Conservation (phyloP, 1,140 invertebrate genomes). For the Magallana gigas region DNA sequence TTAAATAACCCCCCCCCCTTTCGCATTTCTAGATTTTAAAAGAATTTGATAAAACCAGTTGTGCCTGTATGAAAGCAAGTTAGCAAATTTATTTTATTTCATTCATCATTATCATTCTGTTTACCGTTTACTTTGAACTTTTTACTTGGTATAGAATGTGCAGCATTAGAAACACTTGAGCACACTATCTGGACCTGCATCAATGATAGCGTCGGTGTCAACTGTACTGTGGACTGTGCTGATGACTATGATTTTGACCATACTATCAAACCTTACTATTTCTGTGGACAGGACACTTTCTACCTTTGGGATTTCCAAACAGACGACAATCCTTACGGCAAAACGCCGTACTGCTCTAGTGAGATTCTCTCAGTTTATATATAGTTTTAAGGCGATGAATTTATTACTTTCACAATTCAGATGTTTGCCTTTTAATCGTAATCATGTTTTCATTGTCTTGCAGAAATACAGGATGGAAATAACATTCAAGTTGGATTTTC, state of each 20-base stretch:
- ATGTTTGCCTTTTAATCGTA: background rate
- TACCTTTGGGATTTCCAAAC: constrained; percentile 51
- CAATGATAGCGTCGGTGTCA: constrained; percentile 11
- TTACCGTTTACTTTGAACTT: too few species aligned
- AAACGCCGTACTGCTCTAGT: constrained; percentile 44
- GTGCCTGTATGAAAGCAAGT: too few species aligned
- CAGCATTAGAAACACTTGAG: constrained; percentile 82
- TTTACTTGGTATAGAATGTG: constrained; percentile 20
- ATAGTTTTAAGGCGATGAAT: background rate
- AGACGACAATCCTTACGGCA: constrained; percentile 45
- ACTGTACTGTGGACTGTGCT: constrained; percentile 43
- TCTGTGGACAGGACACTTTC: constrained; percentile 49
- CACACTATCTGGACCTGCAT: constrained; percentile 12
- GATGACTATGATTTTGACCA: constrained; percentile 52
- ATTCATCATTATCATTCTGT: too few species aligned
- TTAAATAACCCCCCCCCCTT: too few species aligned
- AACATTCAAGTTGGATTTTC: background rate
- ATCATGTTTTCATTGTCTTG: background rate
- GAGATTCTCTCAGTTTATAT: background rate
- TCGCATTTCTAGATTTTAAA: too few species aligned
- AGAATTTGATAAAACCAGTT: too few species aligned
- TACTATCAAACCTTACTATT: constrained; percentile 35
- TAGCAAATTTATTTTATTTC: too few species aligned
- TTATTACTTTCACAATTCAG: background rate
- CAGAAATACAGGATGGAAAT: constrained; percentile 5